Percentiles rank a stretch among this genome's conserved stretches.
These are phyloP conservation scores for Galemys pyrenaicus DNA, from an alignment of 2,113 vertebrate species.

Conservation along the genomic window DNA sequence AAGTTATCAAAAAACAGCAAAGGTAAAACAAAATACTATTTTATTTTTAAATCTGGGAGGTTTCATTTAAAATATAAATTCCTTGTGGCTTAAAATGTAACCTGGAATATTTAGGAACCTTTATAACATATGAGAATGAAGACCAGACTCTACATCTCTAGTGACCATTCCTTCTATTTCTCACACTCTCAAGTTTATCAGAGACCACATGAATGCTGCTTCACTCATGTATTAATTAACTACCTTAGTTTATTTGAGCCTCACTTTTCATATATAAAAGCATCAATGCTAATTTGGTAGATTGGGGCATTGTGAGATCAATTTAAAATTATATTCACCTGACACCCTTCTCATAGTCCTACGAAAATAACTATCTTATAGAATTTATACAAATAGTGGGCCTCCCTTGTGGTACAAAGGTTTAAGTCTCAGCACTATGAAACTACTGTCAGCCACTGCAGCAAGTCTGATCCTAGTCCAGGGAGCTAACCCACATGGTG, in stretches of 20 bases:
- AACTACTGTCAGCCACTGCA: too few species aligned
- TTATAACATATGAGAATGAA: background rate
- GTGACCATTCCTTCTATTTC: fast-evolving
- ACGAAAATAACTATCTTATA: background rate
- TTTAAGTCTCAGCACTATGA: too few species aligned
- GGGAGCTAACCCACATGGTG: too few species aligned
- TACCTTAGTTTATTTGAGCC: background rate
- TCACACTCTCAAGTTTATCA: background rate
- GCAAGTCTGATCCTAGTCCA: too few species aligned
- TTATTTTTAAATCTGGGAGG: background rate
- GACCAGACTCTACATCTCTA: background rate
- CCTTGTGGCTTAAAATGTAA: background rate
- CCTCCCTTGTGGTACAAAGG: too few species aligned
- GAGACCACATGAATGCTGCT: background rate
- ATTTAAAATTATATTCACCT: background rate
- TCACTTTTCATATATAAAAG: background rate
- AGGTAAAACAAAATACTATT: too few species aligned
- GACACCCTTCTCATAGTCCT: background rate
- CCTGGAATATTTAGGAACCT: background rate
- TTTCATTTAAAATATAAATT: conserved; percentile 29
- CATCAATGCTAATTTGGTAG: background rate
- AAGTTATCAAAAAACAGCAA: too few species aligned
- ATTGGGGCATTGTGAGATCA: background rate
- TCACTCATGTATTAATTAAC: background rate
- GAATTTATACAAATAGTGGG: background rate